Evolutionary conservation across 2,888 invertebrate genomes (phyloP).

Genomic region (Chironomus tentans): DNA sequence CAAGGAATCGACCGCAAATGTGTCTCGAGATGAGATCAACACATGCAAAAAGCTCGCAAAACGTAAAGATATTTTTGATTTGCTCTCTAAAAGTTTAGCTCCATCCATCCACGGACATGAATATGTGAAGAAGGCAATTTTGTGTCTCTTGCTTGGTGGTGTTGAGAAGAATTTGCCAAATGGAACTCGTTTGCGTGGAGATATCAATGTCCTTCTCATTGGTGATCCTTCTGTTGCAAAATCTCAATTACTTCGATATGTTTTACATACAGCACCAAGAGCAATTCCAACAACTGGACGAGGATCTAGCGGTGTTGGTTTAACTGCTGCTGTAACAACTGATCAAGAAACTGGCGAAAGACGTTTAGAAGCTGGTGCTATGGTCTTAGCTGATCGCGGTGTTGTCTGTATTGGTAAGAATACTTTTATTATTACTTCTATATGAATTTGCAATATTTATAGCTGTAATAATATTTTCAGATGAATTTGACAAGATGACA

Average conservation of each 20-base stretch:
- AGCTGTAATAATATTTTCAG: constrained; percentile 43
- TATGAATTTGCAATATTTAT: background rate
- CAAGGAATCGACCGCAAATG: constrained; percentile 70
- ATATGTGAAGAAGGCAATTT: constrained; percentile 90
- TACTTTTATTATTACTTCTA: no score
- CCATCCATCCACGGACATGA: constrained; percentile 98
- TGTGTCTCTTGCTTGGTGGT: constrained; percentile 90
- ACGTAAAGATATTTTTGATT: constrained; percentile 73
- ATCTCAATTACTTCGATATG: constrained; percentile 90
- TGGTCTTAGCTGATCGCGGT: constrained; percentile 98
- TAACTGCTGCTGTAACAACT: constrained; percentile 96
- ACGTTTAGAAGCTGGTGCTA: constrained; percentile 93
- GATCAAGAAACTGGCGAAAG: constrained; percentile 88
- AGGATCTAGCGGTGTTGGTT: constrained; percentile 95
- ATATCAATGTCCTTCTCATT: constrained; percentile 85
- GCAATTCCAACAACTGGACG: constrained; percentile 96
- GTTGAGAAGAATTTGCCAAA: constrained; percentile 88
- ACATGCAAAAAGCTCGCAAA: constrained; percentile 75
- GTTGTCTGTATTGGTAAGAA: constrained; percentile 68
- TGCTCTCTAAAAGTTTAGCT: constrained; percentile 84
- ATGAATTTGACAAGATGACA: constrained; percentile 99
- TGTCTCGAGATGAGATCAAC: constrained; percentile 79
- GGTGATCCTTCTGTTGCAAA: constrained; percentile 99
- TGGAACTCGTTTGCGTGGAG: constrained; percentile 82
- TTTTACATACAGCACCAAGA: constrained; percentile 86